Evolutionary conservation across 2,888 invertebrate genomes (phyloP).

Genomic region (Emmelina monodactyla): DNA sequence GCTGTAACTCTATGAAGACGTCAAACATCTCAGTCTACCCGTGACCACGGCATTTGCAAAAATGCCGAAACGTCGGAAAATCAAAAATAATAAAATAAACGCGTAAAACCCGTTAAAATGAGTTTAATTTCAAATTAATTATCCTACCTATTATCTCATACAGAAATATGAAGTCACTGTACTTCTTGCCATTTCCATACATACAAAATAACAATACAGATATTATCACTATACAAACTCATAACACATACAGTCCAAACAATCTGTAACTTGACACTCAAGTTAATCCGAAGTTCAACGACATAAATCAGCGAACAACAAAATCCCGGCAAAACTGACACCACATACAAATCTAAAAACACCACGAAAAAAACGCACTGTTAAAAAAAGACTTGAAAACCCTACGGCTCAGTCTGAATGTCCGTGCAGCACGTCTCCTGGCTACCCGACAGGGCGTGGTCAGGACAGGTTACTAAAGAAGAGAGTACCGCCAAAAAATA

Average conservation of each 20-base stretch:
- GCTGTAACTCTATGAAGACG: too few species aligned
- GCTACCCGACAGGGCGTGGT: slow-evolving; percentile 48
- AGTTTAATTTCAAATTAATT: too few species aligned
- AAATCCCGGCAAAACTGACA: slow-evolving; percentile 23
- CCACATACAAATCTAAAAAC: slow-evolving; percentile 41
- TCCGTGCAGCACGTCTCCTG: slow-evolving; percentile 44
- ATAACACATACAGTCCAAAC: slow-evolving; percentile 19
- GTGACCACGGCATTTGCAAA: too few species aligned
- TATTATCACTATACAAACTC: slow-evolving; percentile 1
- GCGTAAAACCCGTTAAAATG: too few species aligned
- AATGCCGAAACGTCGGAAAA: too few species aligned
- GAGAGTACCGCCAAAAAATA: slow-evolving; percentile 59
- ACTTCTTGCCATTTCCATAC: background rate
- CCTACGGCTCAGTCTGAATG: slow-evolving; percentile 52
- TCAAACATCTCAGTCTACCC: too few species aligned
- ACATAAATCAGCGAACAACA: slow-evolving; percentile 10
- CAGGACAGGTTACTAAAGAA: slow-evolving; percentile 59
- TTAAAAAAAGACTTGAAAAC: slow-evolving; percentile 36
- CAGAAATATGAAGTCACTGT: too few species aligned
- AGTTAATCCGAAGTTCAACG: slow-evolving; percentile 9
- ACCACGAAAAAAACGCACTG: slow-evolving; percentile 45
- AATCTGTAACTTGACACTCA: slow-evolving; percentile 13
- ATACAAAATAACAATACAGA: background rate
- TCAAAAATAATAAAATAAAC: too few species aligned
- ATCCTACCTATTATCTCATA: too few species aligned